These are phyloP conservation scores for Gandaritis pyraliata DNA, from an alignment of 2,888 invertebrate genomes.

Conservation along the genomic window DNA sequence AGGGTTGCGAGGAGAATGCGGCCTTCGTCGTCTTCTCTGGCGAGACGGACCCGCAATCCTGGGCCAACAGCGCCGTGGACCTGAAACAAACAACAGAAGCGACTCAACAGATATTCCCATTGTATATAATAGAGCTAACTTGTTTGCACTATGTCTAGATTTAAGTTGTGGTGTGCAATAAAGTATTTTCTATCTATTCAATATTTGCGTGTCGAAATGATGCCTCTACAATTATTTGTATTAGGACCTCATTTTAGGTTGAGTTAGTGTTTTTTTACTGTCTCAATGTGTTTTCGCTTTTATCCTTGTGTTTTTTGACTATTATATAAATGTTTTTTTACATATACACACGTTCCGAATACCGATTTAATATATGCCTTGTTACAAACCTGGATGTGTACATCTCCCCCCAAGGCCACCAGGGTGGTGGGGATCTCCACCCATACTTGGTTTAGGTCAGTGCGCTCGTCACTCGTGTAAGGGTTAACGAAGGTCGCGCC, in stretches of 20 bases:
- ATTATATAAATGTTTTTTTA: too few relatives aligned
- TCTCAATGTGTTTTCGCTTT: too few relatives aligned
- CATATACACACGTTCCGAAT: background rate
- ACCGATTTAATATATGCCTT: background rate
- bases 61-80: conserved; percentile 82
- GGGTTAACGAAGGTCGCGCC: conserved; percentile 72
- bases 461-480: conserved; percentile 66
- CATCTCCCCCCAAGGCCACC: conserved; percentile 91
- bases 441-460: conserved; percentile 79
- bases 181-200: too few relatives aligned
- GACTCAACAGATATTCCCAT: background rate
- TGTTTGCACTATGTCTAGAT: too few relatives aligned
- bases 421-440: conserved; percentile 90
- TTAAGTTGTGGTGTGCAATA: too few relatives aligned
- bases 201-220: too few relatives aligned
- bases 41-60: conserved; percentile 72
- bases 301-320: too few relatives aligned
- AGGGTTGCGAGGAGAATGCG: conserved; percentile 69
- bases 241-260: too few relatives aligned
- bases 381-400: conserved; percentile 81
- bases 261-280: too few relatives aligned
- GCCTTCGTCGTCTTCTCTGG: conserved; percentile 79
- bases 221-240: too few relatives aligned
- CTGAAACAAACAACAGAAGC: conserved; percentile 45
- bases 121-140: too few relatives aligned